phyloP scores from a whole-genome alignment of 2,888 invertebrate species.

The Eupeodes latifasciatus region DNA sequence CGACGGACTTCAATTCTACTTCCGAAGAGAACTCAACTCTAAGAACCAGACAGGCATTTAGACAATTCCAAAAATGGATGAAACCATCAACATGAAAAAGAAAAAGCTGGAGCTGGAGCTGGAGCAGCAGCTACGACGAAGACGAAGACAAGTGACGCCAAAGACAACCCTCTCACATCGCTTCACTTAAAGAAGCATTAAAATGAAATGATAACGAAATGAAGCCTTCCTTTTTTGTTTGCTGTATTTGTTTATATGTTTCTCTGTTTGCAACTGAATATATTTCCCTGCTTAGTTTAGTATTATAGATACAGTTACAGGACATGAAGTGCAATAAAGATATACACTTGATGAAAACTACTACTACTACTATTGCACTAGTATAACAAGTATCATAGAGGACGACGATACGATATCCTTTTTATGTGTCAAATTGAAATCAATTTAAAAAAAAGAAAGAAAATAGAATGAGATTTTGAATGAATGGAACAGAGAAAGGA shows the following conservation, averaged over 20 bases:
- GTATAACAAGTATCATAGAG: not conserved
- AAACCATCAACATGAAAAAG: not conserved
- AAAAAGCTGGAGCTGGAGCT: not conserved
- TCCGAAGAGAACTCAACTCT: constrained; percentile 4
- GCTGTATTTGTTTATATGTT: constrained; percentile 45
- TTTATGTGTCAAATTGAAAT: constrained; percentile 75
- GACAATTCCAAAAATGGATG: constrained; percentile 21
- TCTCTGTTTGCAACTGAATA: not conserved
- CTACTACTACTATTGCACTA: not conserved
- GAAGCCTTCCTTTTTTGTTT: constrained; percentile 46
- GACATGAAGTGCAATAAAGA: constrained; percentile 17
- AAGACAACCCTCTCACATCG: constrained; percentile 28
- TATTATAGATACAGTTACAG: not conserved
- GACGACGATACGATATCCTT: constrained; percentile 42
- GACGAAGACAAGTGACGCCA: not conserved
- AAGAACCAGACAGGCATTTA: constrained; percentile 18
- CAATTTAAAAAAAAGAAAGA: constrained; percentile 48
- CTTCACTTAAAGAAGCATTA: constrained; percentile 74
- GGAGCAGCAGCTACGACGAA: not conserved
- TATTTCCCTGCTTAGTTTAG: not conserved
- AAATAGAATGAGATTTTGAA: constrained; percentile 64
- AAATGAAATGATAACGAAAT: constrained; percentile 75
- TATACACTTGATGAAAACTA: constrained; percentile 24
- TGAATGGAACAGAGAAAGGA: constrained; percentile 42
- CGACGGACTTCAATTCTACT: constrained; percentile 1